Conservation (phyloP, 2,113 vertebrate genomes). For the Pardalotus punctatus region DNA sequence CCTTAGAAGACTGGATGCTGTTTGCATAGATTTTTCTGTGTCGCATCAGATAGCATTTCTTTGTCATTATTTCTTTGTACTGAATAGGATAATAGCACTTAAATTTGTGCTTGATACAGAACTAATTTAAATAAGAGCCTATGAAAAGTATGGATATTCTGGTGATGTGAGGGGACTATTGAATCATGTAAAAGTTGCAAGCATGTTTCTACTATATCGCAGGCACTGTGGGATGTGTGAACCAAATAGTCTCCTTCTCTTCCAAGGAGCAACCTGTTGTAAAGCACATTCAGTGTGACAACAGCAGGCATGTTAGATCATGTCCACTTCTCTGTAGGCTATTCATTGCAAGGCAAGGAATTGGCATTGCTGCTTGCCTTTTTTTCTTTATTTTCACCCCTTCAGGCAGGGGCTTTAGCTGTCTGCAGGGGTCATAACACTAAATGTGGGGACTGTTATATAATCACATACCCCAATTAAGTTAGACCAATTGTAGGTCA, state of each 20-base stretch:
- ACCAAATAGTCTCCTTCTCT: not conserved
- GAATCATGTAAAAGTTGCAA: not conserved
- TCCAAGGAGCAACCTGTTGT: not conserved
- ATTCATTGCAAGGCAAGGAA: not conserved
- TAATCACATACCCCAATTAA: not conserved
- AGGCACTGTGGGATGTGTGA: not conserved
- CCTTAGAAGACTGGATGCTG: not conserved
- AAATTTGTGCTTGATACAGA: not conserved
- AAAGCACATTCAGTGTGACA: not conserved
- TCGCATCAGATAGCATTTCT: conserved; percentile 1
- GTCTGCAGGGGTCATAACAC: not conserved
- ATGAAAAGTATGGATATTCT: not conserved
- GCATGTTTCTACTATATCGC: not conserved
- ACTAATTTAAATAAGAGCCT: not conserved
- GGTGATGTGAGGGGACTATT: not conserved
- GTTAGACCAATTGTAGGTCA: not conserved
- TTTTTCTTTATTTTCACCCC: not conserved
- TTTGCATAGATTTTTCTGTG: not conserved
- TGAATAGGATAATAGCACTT: not conserved
- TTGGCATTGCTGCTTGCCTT: not conserved
- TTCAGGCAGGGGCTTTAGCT: not conserved
- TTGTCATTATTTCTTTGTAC: not conserved
- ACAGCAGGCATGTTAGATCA: not conserved
- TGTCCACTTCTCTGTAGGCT: not conserved
- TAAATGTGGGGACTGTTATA: not conserved